phyloP scores from a whole-genome alignment of 2,797 vertebrate species.

The Halcyon badia region DNA sequence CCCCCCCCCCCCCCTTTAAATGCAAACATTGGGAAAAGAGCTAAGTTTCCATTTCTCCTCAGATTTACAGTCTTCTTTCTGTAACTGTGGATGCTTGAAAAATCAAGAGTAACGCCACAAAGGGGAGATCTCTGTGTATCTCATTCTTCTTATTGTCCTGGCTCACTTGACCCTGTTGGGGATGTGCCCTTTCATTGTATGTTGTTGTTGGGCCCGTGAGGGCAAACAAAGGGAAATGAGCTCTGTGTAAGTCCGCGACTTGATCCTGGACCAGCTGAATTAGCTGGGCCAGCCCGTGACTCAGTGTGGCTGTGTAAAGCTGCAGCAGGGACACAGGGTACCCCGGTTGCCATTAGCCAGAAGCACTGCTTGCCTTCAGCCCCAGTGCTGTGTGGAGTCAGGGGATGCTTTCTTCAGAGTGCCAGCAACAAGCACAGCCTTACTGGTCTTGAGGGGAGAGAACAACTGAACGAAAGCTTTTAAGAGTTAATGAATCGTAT shows the following conservation, averaged over 20 bases:
- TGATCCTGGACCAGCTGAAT: not conserved
- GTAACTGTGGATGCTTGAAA: conserved; percentile 1
- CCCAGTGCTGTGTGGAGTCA: fast-evolving
- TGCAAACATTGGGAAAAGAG: conserved; percentile 50
- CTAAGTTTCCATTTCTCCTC: conserved; percentile 84
- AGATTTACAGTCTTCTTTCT: conserved; percentile 80
- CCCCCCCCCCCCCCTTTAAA: too few relatives aligned
- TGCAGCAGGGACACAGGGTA: not conserved
- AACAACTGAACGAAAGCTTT: not conserved
- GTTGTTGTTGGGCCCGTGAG: not conserved
- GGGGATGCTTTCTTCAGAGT: not conserved
- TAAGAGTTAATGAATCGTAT: not conserved
- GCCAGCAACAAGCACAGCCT: not conserved
- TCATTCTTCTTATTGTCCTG: conserved; percentile 22
- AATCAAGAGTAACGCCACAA: not conserved
- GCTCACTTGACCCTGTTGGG: conserved; percentile 46
- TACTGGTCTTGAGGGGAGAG: not conserved
- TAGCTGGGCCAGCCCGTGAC: not conserved
- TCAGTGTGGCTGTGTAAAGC: not conserved
- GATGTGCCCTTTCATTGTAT: conserved; percentile 36
- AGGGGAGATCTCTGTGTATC: not conserved
- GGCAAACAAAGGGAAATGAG: conserved; percentile 32
- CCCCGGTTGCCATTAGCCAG: not conserved
- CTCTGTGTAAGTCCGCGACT: not conserved
- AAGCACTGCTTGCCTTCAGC: not conserved